phyloP scores from a whole-genome alignment of 2,888 invertebrate genomes.

The Clitarchus hookeri region DNA sequence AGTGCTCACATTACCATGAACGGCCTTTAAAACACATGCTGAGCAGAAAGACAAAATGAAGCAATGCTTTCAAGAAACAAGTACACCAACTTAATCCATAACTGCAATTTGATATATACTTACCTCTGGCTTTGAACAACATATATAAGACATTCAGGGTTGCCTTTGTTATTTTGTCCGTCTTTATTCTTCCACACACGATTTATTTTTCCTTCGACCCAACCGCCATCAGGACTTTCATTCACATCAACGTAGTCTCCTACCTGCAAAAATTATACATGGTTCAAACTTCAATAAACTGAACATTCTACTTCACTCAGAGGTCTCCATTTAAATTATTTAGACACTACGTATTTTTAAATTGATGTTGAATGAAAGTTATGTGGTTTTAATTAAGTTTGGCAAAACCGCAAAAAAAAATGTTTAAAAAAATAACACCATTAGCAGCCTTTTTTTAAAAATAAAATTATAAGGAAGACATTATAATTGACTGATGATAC shows the following conservation, averaged over 20 bases:
- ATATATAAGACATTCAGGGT: conserved; percentile 43
- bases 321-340: neutral
- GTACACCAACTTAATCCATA: no score
- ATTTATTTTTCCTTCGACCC: conserved; percentile 72
- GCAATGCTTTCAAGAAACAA: no score
- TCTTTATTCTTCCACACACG: conserved; percentile 39
- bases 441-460: no score
- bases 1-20: no score
- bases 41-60: no score
- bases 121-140: conserved; percentile 34
- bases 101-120: conserved; percentile 29
- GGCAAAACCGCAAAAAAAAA: no score
- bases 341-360: neutral
- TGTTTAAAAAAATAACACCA: no score
- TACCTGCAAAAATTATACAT: conserved; percentile 46
- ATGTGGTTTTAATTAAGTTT: no score
- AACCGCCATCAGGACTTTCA: conserved; percentile 66
- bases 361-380: no score
- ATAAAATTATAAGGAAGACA: no score
- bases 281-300: neutral
- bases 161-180: conserved; percentile 48
- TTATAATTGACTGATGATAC: no score
- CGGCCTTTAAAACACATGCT: no score
- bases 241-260: conserved; percentile 72
- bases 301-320: neutral